Conservation (phyloP, 2,888 invertebrate species). For the Hydraecia micacea region DNA sequence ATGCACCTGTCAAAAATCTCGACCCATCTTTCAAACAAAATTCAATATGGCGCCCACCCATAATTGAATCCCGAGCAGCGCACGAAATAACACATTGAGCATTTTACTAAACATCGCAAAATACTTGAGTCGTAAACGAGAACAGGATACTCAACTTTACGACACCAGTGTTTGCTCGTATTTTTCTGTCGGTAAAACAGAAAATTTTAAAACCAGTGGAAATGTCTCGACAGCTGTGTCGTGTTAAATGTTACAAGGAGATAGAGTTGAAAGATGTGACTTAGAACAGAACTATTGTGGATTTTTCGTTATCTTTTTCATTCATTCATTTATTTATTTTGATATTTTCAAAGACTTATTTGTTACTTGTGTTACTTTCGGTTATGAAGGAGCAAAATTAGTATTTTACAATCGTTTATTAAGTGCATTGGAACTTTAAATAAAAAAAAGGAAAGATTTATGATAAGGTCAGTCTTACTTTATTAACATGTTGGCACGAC, state of each 20-base stretch:
- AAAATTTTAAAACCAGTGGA: slow-evolving; percentile 79
- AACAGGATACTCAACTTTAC: slow-evolving; percentile 66
- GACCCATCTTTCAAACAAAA: neutral
- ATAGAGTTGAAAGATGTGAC: slow-evolving; percentile 66
- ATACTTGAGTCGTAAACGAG: slow-evolving; percentile 74
- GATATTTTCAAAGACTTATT: neutral
- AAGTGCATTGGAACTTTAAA: neutral
- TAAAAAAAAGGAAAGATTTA: neutral
- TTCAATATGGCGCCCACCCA: neutral
- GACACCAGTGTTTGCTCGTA: slow-evolving; percentile 64
- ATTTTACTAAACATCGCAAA: slow-evolving; percentile 70
- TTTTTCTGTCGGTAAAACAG: slow-evolving; percentile 78
- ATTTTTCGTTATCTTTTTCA: neutral
- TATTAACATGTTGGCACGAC: neutral
- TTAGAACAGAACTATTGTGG: neutral
- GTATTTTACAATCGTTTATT: neutral
- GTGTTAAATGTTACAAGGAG: slow-evolving; percentile 70
- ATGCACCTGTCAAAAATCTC: slow-evolving; percentile 4
- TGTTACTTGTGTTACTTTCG: neutral
- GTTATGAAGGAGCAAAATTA: neutral
- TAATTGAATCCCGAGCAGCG: slow-evolving; percentile 24
- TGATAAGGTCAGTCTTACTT: neutral
- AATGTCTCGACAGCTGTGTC: slow-evolving; percentile 81
- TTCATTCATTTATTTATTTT: too few species aligned
- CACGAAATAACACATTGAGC: slow-evolving; percentile 65